Percentiles rank a stretch among this genome's conserved stretches.
Evolutionary conservation across 2,113 vertebrate species (phyloP).

Genomic region (Nesoenas mayeri): DNA sequence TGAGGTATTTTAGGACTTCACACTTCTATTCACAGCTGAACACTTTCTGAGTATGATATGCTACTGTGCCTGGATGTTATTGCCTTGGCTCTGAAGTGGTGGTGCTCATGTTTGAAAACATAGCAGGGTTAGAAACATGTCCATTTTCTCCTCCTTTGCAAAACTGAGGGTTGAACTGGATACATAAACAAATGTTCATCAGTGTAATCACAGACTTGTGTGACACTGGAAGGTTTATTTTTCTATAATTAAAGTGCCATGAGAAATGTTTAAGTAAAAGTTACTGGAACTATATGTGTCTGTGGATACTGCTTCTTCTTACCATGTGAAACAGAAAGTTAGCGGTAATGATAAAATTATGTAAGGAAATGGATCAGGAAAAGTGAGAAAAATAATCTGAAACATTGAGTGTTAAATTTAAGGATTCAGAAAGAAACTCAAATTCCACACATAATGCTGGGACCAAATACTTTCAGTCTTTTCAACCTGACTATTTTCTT

Average conservation of each 20-base stretch:
- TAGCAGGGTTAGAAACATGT: not conserved
- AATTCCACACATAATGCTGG: not conserved
- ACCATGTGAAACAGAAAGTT: not conserved
- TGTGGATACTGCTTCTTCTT: not conserved
- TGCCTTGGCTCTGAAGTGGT: not conserved
- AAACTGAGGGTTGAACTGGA: not conserved
- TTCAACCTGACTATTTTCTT: constrained; percentile 8
- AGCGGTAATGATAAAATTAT: constrained; percentile 17
- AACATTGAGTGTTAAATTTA: constrained; percentile 38
- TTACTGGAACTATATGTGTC: not conserved
- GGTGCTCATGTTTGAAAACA: constrained; percentile 22
- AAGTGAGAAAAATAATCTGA: constrained; percentile 32
- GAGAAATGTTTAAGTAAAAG: not conserved
- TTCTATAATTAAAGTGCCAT: not conserved
- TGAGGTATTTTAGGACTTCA: constrained; percentile 20
- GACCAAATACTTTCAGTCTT: not conserved
- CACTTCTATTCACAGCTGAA: not conserved
- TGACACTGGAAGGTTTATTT: not conserved
- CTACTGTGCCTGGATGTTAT: not conserved
- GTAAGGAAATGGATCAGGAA: constrained; percentile 38
- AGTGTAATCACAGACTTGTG: not conserved
- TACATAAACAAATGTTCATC: not conserved
- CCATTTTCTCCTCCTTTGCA: not conserved
- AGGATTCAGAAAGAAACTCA: not conserved
- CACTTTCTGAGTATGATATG: not conserved